Evolutionary conservation across 2,888 invertebrate genomes (phyloP), one percentile per base, ranked within the genome.

Genomic region (Psylliodes chrysocephalus): DNA sequence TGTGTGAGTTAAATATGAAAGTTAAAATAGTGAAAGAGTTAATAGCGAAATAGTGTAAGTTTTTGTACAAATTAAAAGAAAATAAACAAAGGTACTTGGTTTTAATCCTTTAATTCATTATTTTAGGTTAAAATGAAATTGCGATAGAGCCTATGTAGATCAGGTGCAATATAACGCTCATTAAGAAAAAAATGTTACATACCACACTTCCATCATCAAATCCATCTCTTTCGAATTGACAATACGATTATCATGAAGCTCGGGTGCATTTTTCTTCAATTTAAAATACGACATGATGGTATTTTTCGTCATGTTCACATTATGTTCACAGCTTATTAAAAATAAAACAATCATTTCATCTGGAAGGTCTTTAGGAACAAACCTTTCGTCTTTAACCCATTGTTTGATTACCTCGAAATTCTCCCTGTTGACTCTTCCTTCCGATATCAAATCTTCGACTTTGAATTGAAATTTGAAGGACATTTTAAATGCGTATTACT

Each of bases 211-310:
- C 19, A 66, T 6, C 18, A 46, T 35, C 7, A n/a, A 12, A 51
- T 60, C 49, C 1, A 63, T 40, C 4, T 66, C 57, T 8, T 38
- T 25, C 8, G 47, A 68, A 0, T 74, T 74, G 6, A 85, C 73
- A 74, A 86, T 81, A 52, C 90, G 83, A 63, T 88, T 84, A 56
- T 84, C 84, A 73, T 90, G 90, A 68, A 90, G 84, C 73, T 90
- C 89, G 0, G 90, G 88, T 0, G 85, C 83, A 68, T 85, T 85
- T 69, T 85, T 85, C 67, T 87, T 84, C 57, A 86, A 80, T 30
- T 83, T 83, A 75, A 88, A 90, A 80, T 88, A 90, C 63, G 84
- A 84, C 69, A 85, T 84, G 71, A 91, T 87, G 72, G 90, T 90
- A 10, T 77, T 81, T 76, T 87, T 87, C 0, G 87, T 86, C 55